Base-by-base conservation (phyloP, 2,797 vertebrate genomes). In the Miichthys miiuy region DNA sequence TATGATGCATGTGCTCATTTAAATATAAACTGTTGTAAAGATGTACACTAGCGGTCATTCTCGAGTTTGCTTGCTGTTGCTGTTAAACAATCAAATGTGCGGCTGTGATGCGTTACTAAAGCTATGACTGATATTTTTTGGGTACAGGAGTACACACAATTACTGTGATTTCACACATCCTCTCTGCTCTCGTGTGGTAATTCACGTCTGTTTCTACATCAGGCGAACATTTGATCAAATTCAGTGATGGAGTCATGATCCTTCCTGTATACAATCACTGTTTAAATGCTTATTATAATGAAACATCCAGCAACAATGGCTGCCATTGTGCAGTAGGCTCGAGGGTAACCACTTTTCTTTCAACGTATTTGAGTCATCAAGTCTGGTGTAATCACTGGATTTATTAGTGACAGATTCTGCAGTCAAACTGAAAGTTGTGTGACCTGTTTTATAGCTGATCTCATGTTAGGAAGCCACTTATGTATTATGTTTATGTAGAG, bases 201-300 rank as follows among this genome's bases (percentile, higher is more conserved):
- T 75, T 68, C 4, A 34, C n/a, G 1, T 67, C 20, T 61, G n/a
- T 71, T 79, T 82, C 51, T 47, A 64, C 79, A 79, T 61, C 10
- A 27, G n/a, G 20, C 4, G 25, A 66, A 55, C 1, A 51, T 69
- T 75, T 74, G 34, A 17, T 74, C 50, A 51, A 20, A 55, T 2
- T 18, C 38, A 44, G 6, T 13, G 25, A 68, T 56, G 55, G 51
- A 52, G 54, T 56, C 68, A 52, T 46, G 48, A 30, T 79, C 25
- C 54, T 84, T 81, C 74, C 75, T 66, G 63, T 50, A 75, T 65
- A 56, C 52, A 82, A 5, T 70, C 61, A 51, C 34, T 44, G 27
- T 18, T 71, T 56, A 46, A 70, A 13, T 54, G 42, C 18, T 38
- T 38, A 9, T 38, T 72, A 50, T 82, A 9, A 69, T 20, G 50